Percentiles rank a stretch among this genome's conserved stretches.
phyloP scores from a whole-genome alignment of 2,797 vertebrate genomes.

The Sylvia borin region DNA sequence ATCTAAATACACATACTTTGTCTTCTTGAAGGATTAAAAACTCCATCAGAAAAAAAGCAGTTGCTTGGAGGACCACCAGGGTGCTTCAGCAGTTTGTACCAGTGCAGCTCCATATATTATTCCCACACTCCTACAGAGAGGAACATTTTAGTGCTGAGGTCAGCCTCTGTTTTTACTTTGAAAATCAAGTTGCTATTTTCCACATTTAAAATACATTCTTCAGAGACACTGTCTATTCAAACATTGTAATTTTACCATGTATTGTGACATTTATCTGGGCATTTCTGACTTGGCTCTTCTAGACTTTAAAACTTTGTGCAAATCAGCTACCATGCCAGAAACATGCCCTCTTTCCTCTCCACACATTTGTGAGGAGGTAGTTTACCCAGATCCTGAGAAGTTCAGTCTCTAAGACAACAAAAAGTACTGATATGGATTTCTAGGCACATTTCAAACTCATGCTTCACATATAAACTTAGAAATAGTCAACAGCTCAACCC shows the following conservation, averaged over 20 bases:
- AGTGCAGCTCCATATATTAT: background rate
- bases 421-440: background rate
- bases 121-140: background rate
- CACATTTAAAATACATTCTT: background rate
- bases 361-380: background rate
- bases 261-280: background rate
- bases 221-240: background rate
- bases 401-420: background rate
- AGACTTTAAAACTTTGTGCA: background rate
- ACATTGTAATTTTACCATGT: background rate
- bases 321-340: background rate
- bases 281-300: background rate
- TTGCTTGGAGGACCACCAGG: background rate
- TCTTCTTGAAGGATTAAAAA: conserved; percentile 53
- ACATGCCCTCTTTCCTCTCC: background rate
- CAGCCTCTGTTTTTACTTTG: background rate
- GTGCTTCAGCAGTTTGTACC: background rate
- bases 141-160: background rate
- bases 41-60: conserved; percentile 19
- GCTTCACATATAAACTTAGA: background rate
- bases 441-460: background rate
- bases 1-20: background rate
- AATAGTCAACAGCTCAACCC: background rate
- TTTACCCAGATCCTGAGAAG: background rate
- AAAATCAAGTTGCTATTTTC: background rate